Conservation (phyloP, 2,113 vertebrate genomes). For the Chroicocephalus ridibundus region DNA sequence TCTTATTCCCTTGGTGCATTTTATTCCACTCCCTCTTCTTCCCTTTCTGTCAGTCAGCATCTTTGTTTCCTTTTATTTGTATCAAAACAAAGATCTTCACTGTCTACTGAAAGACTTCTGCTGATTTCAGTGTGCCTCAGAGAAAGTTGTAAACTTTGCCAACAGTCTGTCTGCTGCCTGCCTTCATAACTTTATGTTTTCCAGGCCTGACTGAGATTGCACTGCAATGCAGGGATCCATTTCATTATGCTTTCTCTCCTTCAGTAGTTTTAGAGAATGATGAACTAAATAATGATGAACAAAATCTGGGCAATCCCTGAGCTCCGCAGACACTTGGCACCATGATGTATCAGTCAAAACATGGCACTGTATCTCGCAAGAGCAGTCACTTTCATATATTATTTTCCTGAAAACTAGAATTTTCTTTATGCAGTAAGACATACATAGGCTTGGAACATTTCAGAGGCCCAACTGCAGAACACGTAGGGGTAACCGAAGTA, state of each 20-base stretch:
- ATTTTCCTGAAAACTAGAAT: constrained; percentile 24
- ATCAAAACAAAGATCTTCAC: background rate
- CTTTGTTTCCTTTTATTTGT: background rate
- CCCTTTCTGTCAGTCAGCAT: background rate
- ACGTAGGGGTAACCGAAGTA: background rate
- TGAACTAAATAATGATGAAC: background rate
- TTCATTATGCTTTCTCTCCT: background rate
- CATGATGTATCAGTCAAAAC: background rate
- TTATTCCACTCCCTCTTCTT: background rate
- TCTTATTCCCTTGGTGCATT: background rate
- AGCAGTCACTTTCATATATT: background rate
- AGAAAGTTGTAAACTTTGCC: background rate
- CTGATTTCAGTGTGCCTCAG: background rate
- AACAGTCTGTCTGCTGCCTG: background rate
- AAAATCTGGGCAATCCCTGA: background rate
- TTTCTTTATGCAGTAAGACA: constrained; percentile 27
- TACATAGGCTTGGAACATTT: background rate
- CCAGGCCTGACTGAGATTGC: background rate
- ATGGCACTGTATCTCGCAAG: background rate
- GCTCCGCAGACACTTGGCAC: background rate
- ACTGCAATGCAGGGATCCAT: background rate
- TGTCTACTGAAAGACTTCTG: background rate
- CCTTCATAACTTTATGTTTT: background rate
- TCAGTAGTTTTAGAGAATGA: background rate
- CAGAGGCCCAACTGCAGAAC: background rate